Evolutionary conservation across 1,140 invertebrate genomes (phyloP).

Genomic region (Aphelenchoides avenae): DNA sequence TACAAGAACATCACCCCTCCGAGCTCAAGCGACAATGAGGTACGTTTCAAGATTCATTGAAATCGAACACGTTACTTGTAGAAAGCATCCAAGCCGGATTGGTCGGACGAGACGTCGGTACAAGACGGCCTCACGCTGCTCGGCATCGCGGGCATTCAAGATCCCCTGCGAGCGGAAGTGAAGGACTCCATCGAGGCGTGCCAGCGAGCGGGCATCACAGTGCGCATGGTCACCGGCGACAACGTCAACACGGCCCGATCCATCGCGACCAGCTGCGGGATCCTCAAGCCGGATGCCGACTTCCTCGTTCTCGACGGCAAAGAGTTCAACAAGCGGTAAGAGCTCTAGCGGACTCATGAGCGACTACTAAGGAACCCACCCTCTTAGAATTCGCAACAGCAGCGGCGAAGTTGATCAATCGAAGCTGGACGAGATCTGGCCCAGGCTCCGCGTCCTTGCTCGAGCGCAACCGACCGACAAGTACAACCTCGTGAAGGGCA

Average conservation of each 20-base stretch:
- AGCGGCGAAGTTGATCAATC: slow-evolving; percentile 53
- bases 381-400: slow-evolving; percentile 78
- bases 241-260: slow-evolving; percentile 58
- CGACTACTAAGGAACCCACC: background rate
- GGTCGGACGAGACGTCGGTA: slow-evolving; percentile 56
- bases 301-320: slow-evolving; percentile 56
- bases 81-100: slow-evolving; percentile 51
- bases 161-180: slow-evolving; percentile 74
- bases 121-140: slow-evolving; percentile 43
- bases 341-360: slow-evolving; percentile 58
- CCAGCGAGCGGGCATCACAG: slow-evolving; percentile 93
- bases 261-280: slow-evolving; percentile 94
- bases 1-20: slow-evolving; percentile 78
- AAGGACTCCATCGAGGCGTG: slow-evolving; percentile 92
- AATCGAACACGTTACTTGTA: slow-evolving; percentile 14
- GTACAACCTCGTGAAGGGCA: slow-evolving; percentile 60
- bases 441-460: slow-evolving; percentile 55
- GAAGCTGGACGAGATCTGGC: slow-evolving; percentile 63
- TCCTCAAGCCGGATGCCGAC: slow-evolving; percentile 65
- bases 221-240: slow-evolving; percentile 86
- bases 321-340: slow-evolving; percentile 66
- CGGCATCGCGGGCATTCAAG: slow-evolving; percentile 58
- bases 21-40: slow-evolving; percentile 62
- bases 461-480: slow-evolving; percentile 60
- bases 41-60: slow-evolving; percentile 12